Evolutionary conservation across 2,113 vertebrate genomes (phyloP).

Genomic region (Ellobius talpinus): DNA sequence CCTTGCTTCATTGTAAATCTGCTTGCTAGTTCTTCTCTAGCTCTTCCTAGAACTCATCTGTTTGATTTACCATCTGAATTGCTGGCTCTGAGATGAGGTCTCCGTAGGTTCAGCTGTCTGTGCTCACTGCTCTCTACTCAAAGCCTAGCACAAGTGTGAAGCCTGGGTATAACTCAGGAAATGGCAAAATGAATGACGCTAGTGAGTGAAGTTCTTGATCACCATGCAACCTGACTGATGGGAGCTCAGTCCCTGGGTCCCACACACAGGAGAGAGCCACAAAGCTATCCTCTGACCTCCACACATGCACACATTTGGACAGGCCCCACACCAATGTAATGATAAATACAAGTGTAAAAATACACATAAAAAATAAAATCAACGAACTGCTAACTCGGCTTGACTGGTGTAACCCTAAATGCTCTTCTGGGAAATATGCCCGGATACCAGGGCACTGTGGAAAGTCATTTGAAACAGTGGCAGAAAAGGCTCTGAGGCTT

Average conservation of each 20-base stretch:
- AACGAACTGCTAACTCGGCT: background rate
- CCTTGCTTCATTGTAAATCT: background rate
- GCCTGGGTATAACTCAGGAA: background rate
- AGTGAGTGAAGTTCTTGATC: background rate
- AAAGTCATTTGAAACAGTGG: background rate
- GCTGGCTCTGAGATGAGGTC: background rate
- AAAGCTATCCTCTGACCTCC: background rate
- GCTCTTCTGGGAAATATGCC: background rate
- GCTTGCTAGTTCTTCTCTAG: background rate
- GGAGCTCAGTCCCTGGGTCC: background rate
- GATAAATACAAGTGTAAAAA: background rate
- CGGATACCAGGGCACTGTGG: background rate
- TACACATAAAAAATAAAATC: background rate
- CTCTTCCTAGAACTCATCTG: rapidly evolving
- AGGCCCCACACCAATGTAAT: background rate
- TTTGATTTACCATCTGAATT: background rate
- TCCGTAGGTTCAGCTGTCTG: background rate
- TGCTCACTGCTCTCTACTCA: background rate
- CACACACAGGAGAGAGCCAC: background rate
- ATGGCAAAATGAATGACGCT: background rate
- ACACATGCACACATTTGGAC: too few relatives aligned
- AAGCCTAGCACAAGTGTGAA: background rate
- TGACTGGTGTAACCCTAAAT: background rate
- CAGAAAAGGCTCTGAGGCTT: background rate
- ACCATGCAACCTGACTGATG: background rate